Conservation (phyloP, 2,797 vertebrate genomes). For the Rousettus madagascariensis region DNA sequence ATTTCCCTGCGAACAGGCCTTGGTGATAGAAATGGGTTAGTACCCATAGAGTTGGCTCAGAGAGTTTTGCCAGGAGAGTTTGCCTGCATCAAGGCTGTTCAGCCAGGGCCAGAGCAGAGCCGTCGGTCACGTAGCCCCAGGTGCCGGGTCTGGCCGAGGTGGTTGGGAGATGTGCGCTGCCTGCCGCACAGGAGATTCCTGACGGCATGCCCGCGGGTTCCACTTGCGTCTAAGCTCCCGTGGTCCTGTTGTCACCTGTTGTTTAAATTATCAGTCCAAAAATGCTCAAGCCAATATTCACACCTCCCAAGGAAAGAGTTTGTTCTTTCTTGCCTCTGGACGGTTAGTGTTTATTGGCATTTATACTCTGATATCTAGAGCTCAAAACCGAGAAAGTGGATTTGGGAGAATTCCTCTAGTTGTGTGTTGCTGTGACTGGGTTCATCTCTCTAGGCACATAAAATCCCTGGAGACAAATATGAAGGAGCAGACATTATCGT, state of each 20-base stretch:
- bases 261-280: not conserved
- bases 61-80: not conserved
- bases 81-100: not conserved
- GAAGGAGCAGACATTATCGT: not conserved
- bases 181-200: not conserved
- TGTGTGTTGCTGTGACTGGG: not conserved
- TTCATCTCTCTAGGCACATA: not conserved
- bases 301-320: not conserved
- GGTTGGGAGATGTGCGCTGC: not conserved
- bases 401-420: slow-evolving; percentile 10
- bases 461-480: not conserved
- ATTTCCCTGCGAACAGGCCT: not conserved
- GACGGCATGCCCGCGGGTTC: not conserved
- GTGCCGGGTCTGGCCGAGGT: not conserved
- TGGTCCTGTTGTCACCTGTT: not conserved
- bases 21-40: not conserved
- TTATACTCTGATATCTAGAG: not conserved
- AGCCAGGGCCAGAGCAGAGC: not conserved
- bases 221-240: not conserved
- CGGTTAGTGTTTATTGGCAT: not conserved
- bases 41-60: not conserved
- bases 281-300: not conserved
- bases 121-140: no score
- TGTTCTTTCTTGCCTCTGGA: not conserved
- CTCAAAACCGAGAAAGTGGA: not conserved